Percentiles rank a stretch among this genome's conserved stretches.
These are phyloP conservation scores for Sebastes hopkinsi DNA, from an alignment of 2,797 vertebrate species.

Conservation along the genomic window DNA sequence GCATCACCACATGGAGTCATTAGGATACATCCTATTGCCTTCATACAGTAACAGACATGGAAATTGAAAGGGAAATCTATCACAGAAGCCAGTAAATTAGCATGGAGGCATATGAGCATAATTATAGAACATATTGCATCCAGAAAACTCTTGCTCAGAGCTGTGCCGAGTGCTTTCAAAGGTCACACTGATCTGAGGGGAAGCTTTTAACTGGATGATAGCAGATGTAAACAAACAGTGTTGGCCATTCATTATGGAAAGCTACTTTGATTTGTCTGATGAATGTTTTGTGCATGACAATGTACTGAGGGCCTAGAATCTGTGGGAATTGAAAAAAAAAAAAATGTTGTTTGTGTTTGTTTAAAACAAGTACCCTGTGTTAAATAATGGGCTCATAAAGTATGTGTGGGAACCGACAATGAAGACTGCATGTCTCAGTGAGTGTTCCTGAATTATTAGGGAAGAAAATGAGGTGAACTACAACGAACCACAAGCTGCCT, in stretches of 20 bases:
- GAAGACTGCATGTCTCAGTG: neutral
- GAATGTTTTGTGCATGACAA: neutral
- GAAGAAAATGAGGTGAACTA: constrained; percentile 16
- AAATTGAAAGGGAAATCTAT: constrained; percentile 11
- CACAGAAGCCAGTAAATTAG: constrained; percentile 11
- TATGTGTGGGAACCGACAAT: neutral
- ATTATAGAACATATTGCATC: constrained; percentile 41
- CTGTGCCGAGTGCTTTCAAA: constrained; percentile 47
- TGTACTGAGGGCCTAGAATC: constrained; percentile 4
- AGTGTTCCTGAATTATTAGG: constrained; percentile 24
- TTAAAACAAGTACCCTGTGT: neutral
- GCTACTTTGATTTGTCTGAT: constrained; percentile 12
- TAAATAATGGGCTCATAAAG: constrained; percentile 9
- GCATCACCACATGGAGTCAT: neutral
- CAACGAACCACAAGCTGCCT: constrained; percentile 9
- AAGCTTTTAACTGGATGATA: constrained; percentile 38
- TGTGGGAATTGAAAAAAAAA: constrained; percentile 18
- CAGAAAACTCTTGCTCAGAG: constrained; percentile 23
- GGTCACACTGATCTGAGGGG: constrained; percentile 45
- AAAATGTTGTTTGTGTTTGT: neutral
- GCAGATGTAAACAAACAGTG: constrained; percentile 41
- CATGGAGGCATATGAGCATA: constrained; percentile 26
- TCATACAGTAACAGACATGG: neutral
- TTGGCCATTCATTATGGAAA: constrained; percentile 18
- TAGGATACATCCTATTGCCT: neutral